Conservation (phyloP, 2,888 invertebrate genomes). For the Altica lythri region DNA sequence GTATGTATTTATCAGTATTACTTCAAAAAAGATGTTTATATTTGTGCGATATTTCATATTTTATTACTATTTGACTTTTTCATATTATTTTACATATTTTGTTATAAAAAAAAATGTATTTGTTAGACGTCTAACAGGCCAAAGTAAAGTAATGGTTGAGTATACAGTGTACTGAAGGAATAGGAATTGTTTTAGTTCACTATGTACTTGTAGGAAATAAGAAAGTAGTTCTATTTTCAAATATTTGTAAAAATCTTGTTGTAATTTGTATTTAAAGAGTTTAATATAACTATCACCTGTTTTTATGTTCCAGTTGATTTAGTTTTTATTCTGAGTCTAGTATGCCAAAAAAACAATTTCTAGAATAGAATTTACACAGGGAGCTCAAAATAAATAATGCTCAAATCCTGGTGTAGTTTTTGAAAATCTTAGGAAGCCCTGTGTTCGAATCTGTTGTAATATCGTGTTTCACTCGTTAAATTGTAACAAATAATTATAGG, state of each 20-base stretch:
- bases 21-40: slow-evolving; percentile 24
- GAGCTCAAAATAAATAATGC: slow-evolving; percentile 11
- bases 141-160: slow-evolving; percentile 11
- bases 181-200: neutral
- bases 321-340: slow-evolving; percentile 15
- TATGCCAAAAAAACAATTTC: slow-evolving; percentile 13
- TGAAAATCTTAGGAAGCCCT: neutral
- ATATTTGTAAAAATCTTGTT: slow-evolving; percentile 29
- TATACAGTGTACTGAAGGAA: slow-evolving; percentile 5
- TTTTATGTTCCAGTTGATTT: slow-evolving; percentile 17
- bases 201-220: slow-evolving; percentile 5
- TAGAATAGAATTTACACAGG: neutral
- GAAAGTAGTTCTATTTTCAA: slow-evolving; percentile 26
- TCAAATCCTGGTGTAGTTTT: slow-evolving; percentile 8
- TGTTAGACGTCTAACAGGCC: slow-evolving; percentile 18
- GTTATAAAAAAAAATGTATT: slow-evolving; percentile 5
- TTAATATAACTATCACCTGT: slow-evolving; percentile 32
- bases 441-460: slow-evolving; percentile 1
- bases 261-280: slow-evolving; percentile 32
- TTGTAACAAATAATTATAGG: slow-evolving; percentile 24
- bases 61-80: slow-evolving; percentile 23
- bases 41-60: slow-evolving; percentile 25
- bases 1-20: slow-evolving; percentile 31
- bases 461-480: slow-evolving; percentile 23
- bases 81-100: slow-evolving; percentile 13